Evolutionary conservation across 2,888 invertebrate genomes (phyloP).

Genomic region (Diaprepes abbreviatus): DNA sequence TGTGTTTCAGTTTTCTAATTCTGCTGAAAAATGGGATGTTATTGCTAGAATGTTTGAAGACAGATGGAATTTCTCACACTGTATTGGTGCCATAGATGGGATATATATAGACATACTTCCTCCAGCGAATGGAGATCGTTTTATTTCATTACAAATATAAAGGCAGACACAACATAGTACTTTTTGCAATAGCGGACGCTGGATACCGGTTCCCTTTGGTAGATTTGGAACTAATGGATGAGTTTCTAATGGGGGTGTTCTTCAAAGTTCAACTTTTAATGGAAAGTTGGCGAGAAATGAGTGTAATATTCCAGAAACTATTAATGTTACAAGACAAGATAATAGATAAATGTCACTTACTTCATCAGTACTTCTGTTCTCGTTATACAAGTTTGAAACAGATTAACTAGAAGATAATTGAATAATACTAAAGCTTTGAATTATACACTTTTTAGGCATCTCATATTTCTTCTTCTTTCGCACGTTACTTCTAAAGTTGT

Average conservation of each 20-base stretch:
- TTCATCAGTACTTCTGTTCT: background rate
- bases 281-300: background rate
- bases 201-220: background rate
- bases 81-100: background rate
- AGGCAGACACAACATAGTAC: slow-evolving; percentile 9
- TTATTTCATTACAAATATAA: slow-evolving; percentile 3
- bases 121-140: background rate
- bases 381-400: background rate
- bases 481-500: slow-evolving; percentile 22
- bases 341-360: background rate
- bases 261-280: slow-evolving; percentile 23
- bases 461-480: slow-evolving; percentile 25
- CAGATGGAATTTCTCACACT: slow-evolving; percentile 10
- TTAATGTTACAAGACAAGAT: too few species aligned
- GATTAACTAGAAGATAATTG: background rate
- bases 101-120: background rate
- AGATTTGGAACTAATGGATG: slow-evolving; percentile 12
- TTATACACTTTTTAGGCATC: background rate
- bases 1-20: slow-evolving; percentile 11
- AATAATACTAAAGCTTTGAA: background rate
- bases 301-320: slow-evolving; percentile 9
- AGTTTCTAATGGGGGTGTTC: slow-evolving; percentile 19
- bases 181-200: slow-evolving; percentile 3
- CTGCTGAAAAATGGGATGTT: slow-evolving; percentile 3
- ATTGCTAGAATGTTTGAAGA: background rate